Conservation (phyloP, 2,888 invertebrate species). For the Glaucopsyche alexis region DNA sequence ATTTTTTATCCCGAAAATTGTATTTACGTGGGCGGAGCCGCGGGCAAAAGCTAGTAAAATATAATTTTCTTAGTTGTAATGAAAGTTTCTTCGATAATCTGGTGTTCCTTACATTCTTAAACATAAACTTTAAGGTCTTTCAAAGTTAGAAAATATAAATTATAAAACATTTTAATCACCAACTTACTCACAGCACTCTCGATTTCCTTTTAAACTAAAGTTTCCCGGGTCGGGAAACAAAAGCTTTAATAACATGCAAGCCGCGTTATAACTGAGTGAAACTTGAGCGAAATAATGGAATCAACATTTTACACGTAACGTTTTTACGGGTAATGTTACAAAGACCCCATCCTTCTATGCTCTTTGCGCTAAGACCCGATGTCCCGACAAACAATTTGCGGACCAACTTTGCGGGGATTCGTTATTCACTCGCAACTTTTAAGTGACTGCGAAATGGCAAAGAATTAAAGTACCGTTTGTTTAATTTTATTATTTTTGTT, state of each 20-base stretch:
- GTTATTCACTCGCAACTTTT: slow-evolving; percentile 78
- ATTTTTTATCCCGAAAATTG: too few relatives aligned
- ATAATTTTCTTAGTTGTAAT: too few relatives aligned
- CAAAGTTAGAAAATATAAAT: slow-evolving; percentile 3
- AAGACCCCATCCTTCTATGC: slow-evolving; percentile 53
- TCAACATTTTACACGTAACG: slow-evolving; percentile 40
- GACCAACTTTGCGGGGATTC: slow-evolving; percentile 73
- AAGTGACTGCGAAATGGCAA: slow-evolving; percentile 77
- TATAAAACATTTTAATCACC: slow-evolving; percentile 27
- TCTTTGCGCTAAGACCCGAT: slow-evolving; percentile 63
- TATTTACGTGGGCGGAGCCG: too few relatives aligned
- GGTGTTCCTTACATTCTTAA: neutral
- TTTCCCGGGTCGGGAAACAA: slow-evolving; percentile 19
- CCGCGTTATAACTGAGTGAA: slow-evolving; percentile 36
- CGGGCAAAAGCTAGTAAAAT: too few relatives aligned
- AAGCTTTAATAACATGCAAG: slow-evolving; percentile 32
- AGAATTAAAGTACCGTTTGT: slow-evolving; percentile 63
- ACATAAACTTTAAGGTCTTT: neutral
- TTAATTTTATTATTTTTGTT: slow-evolving; percentile 23
- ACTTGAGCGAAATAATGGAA: slow-evolving; percentile 40
- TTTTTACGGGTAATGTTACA: slow-evolving; percentile 41
- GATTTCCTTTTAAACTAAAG: slow-evolving; percentile 28
- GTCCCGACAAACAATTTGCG: slow-evolving; percentile 72
- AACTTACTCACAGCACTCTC: slow-evolving; percentile 26
- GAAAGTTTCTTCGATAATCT: neutral